Percentiles rank a stretch among this genome's conserved stretches.
Conservation (phyloP, 2,113 vertebrate genomes). For the Lycocorax pyrrhopterus region DNA sequence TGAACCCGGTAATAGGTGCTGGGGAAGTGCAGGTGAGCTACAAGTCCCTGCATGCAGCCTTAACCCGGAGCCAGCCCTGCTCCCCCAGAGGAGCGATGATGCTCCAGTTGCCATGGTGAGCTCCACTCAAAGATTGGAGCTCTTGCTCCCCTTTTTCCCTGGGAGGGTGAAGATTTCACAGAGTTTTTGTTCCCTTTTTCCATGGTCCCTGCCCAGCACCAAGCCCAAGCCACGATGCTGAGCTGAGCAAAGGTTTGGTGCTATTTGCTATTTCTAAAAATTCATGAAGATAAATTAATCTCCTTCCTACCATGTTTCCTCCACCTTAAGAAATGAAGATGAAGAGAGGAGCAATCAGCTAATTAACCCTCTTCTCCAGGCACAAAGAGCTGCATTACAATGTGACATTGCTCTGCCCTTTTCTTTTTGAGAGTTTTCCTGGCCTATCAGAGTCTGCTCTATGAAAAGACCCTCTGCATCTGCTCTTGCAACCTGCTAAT, state of each 20-base stretch:
- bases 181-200: background rate
- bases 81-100: background rate
- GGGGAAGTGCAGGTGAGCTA: background rate
- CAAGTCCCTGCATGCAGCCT: background rate
- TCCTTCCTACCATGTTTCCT: background rate
- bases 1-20: background rate
- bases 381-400: slow-evolving; percentile 30
- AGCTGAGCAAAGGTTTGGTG: background rate
- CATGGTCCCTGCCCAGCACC: background rate
- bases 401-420: slow-evolving; percentile 61
- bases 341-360: slow-evolving; percentile 42
- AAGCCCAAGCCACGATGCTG: background rate
- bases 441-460: slow-evolving; percentile 32
- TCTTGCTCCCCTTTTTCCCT: background rate
- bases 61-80: background rate
- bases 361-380: slow-evolving; percentile 53
- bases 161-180: background rate
- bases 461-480: slow-evolving; percentile 51
- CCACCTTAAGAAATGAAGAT: slow-evolving; percentile 34
- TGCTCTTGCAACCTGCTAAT: slow-evolving; percentile 63
- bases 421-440: slow-evolving; percentile 42
- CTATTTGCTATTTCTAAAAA: slow-evolving; percentile 11
- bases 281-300: slow-evolving; percentile 35
- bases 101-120: slow-evolving; percentile 28
- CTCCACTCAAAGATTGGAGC: background rate